phyloP scores from a whole-genome alignment of 2,888 invertebrate species.

The Aethes cnicana region DNA sequence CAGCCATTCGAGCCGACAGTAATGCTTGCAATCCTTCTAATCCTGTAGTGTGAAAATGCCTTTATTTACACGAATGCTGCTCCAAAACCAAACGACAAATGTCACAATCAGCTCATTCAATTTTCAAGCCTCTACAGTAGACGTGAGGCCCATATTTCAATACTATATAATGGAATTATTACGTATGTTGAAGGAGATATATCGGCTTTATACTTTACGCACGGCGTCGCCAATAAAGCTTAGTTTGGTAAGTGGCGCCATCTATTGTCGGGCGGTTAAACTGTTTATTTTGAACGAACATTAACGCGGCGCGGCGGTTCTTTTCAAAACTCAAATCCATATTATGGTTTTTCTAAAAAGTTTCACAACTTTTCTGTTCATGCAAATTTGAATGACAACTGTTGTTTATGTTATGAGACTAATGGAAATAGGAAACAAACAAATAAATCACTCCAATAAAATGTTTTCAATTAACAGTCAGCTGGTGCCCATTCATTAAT shows the following conservation, averaged over 20 bases:
- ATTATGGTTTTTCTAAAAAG: too few relatives aligned
- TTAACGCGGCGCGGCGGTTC: constrained; percentile 19
- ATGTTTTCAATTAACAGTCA: constrained; percentile 16
- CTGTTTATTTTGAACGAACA: constrained; percentile 13
- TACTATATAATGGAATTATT: neutral
- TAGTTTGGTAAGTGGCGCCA: constrained; percentile 38
- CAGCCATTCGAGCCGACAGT: constrained; percentile 8
- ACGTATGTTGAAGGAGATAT: neutral
- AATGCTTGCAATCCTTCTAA: constrained; percentile 1
- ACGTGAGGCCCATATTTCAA: constrained; percentile 1
- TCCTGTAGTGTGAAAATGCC: constrained; percentile 24
- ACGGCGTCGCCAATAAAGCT: constrained; percentile 37
- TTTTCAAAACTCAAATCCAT: neutral
- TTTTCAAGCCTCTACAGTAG: neutral
- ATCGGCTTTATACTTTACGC: constrained; percentile 18
- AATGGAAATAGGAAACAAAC: constrained; percentile 13
- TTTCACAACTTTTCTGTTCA: too few relatives aligned
- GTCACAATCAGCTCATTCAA: neutral
- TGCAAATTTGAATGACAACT: too few relatives aligned
- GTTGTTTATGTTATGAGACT: neutral
- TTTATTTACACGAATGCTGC: neutral
- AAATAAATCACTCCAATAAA: constrained; percentile 21
- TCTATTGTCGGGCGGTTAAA: constrained; percentile 35
- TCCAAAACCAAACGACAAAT: neutral
- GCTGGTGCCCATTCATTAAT: constrained; percentile 13